Percentiles rank a stretch among this genome's conserved stretches.
Evolutionary conservation across 2,888 invertebrate genomes (phyloP).

Genomic region (Pseudococcus viburni): DNA sequence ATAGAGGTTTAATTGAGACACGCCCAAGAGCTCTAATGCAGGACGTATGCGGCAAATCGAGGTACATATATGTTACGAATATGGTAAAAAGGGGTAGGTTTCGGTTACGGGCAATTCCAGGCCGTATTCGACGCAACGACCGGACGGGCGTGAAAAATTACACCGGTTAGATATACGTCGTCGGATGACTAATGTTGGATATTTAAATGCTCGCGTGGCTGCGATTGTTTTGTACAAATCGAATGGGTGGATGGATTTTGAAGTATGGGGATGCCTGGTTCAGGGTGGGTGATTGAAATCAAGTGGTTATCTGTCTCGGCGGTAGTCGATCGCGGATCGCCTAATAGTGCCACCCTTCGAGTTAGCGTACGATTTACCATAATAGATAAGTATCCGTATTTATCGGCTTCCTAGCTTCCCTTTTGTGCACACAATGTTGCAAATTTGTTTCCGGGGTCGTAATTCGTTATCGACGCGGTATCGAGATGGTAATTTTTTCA

Average conservation of each 20-base stretch:
- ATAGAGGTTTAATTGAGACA: slow-evolving; percentile 37
- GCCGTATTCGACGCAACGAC: neutral
- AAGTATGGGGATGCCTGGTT: neutral
- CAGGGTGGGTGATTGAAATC: neutral
- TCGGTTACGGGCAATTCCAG: neutral
- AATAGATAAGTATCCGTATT: slow-evolving; percentile 5
- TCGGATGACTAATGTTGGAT: neutral
- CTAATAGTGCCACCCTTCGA: neutral
- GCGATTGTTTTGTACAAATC: neutral
- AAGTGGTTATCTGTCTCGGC: neutral
- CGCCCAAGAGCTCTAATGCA: slow-evolving; percentile 1
- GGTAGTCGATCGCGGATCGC: neutral
- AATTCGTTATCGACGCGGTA: neutral
- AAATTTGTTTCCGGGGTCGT: neutral
- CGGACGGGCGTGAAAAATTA: slow-evolving; percentile 9
- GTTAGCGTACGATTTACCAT: neutral
- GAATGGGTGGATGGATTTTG: slow-evolving; percentile 4
- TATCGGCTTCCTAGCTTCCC: neutral
- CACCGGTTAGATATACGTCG: neutral
- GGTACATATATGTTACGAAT: neutral
- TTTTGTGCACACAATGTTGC: neutral
- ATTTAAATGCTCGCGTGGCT: neutral
- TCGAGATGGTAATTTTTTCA: neutral
- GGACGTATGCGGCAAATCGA: slow-evolving; percentile 17
- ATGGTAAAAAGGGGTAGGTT: neutral